A percentile compares a stretch with the other conserved stretches of the same genome.
Evolutionary conservation across 2,888 invertebrate species (phyloP).

Genomic region (Ecliptopera silaceata): DNA sequence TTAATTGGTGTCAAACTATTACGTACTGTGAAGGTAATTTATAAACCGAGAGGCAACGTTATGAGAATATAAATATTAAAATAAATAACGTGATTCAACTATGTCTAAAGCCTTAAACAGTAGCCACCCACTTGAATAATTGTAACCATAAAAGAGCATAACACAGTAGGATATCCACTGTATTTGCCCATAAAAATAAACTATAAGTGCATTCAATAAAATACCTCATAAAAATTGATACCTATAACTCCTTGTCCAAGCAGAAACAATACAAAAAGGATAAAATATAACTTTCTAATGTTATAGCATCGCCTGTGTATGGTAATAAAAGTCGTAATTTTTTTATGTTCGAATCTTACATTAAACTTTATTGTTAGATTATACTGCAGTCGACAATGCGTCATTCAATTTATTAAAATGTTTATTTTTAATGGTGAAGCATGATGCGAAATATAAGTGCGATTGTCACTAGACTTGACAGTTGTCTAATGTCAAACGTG

Average conservation of each 20-base stretch:
- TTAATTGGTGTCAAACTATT: too few relatives aligned
- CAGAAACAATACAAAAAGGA: constrained; percentile 56
- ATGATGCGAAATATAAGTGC: neutral
- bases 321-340: constrained; percentile 61
- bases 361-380: constrained; percentile 51
- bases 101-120: too few relatives aligned
- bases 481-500: too few relatives aligned
- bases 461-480: too few relatives aligned
- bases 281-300: constrained; percentile 58
- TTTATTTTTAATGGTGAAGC: constrained; percentile 2
- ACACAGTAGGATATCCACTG: constrained; percentile 31
- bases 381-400: constrained; percentile 42
- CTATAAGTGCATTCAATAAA: constrained; percentile 37
- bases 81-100: too few relatives aligned
- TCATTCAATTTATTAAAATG: constrained; percentile 14
- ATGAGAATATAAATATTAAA: too few relatives aligned
- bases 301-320: constrained; percentile 61
- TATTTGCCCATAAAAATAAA: constrained; percentile 36
- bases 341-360: constrained; percentile 56
- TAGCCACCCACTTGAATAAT: constrained; percentile 13
- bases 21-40: too few relatives aligned
- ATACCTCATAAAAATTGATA: constrained; percentile 50
- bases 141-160: constrained; percentile 10
- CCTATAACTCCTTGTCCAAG: constrained; percentile 51
- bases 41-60: too few relatives aligned